Evolutionary conservation across 2,888 invertebrate genomes (phyloP).

Genomic region (Cheilosia urbana): DNA sequence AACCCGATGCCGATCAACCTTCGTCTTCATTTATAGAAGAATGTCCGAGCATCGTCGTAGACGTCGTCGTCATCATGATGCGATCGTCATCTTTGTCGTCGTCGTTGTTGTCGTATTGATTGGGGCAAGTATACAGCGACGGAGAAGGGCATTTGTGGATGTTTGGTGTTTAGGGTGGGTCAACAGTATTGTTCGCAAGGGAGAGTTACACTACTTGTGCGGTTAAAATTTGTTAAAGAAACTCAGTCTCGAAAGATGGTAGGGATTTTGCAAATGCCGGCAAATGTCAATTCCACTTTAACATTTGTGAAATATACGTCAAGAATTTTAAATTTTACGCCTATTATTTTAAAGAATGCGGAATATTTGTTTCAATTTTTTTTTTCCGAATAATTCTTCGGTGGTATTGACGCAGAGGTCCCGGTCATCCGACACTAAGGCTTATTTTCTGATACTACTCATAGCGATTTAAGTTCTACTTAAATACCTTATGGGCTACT

Average conservation of each 20-base stretch:
- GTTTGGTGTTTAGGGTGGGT: slow-evolving; percentile 40
- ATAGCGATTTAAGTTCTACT: too few relatives aligned
- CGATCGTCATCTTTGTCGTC: slow-evolving; percentile 58
- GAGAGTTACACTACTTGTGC: not conserved
- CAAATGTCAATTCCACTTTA: too few relatives aligned
- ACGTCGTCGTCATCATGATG: slow-evolving; percentile 54
- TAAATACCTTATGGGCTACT: too few relatives aligned
- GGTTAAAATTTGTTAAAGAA: not conserved
- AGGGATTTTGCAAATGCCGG: not conserved
- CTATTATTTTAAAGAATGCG: not conserved
- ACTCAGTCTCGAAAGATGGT: too few relatives aligned
- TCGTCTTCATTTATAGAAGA: slow-evolving; percentile 68
- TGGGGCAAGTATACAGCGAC: slow-evolving; percentile 11
- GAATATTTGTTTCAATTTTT: not conserved
- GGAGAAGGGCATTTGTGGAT: slow-evolving; percentile 16
- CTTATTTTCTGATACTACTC: too few relatives aligned
- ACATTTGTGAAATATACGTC: too few relatives aligned
- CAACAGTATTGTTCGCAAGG: slow-evolving; percentile 41
- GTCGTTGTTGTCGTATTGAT: slow-evolving; percentile 2
- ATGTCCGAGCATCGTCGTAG: slow-evolving; percentile 68
- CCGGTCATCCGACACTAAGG: too few relatives aligned
- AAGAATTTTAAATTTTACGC: too few relatives aligned
- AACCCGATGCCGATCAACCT: slow-evolving; percentile 44
- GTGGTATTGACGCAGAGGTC: too few relatives aligned
- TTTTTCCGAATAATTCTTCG: not conserved